Percentiles rank a stretch among this genome's conserved stretches.
phyloP scores from a whole-genome alignment of 2,113 vertebrate species.

The Grantiella picta region DNA sequence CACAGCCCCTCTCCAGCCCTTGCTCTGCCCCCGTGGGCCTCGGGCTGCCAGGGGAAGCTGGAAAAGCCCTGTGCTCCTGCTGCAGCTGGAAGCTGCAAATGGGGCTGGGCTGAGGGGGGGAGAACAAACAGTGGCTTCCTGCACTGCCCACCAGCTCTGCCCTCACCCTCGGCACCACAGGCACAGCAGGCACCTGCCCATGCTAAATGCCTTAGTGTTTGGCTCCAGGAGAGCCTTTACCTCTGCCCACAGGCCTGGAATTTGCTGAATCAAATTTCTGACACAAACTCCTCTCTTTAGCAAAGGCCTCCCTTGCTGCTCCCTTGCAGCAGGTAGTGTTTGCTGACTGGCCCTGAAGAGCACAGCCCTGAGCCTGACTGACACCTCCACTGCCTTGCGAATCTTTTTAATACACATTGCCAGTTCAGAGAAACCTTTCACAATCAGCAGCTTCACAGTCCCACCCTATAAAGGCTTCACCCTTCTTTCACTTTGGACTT shows the following conservation, averaged over 20 bases:
- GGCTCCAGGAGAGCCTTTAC: not conserved
- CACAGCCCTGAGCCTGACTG: accelerated
- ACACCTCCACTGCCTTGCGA: accelerated
- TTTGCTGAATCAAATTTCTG: not conserved
- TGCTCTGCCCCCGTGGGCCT: not conserved
- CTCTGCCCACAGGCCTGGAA: not conserved
- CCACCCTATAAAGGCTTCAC: accelerated
- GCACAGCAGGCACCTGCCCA: not conserved
- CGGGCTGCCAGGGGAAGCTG: not conserved
- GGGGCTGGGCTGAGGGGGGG: not conserved
- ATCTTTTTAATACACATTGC: accelerated
- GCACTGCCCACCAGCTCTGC: not conserved
- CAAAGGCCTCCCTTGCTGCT: not conserved
- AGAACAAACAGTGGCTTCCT: not conserved
- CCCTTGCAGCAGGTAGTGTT: accelerated
- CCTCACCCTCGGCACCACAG: accelerated
- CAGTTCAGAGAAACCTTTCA: accelerated
- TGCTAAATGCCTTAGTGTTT: not conserved
- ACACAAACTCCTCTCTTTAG: not conserved
- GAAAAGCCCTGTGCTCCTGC: not conserved
- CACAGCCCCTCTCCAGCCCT: not conserved
- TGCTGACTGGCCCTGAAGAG: not conserved
- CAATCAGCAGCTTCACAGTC: not conserved
- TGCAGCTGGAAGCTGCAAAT: not conserved
- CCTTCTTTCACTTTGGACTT: not conserved